Percentiles rank a stretch among this genome's conserved stretches.
phyloP scores from a whole-genome alignment of 1,140 invertebrate genomes.

The Hylaeus volcanicus region DNA sequence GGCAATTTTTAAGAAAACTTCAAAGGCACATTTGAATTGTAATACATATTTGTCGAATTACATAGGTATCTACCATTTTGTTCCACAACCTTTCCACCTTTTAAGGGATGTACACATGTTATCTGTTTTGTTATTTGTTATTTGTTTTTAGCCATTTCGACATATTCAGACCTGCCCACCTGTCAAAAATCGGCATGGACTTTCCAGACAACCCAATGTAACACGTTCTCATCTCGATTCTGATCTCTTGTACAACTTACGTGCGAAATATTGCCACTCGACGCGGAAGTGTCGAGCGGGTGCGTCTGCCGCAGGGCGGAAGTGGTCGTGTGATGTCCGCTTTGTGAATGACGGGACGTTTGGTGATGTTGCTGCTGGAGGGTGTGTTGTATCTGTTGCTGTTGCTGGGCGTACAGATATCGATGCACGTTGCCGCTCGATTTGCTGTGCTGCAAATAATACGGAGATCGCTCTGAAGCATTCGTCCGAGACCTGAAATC shows the following conservation, averaged over 20 bases:
- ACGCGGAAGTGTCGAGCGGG: slow-evolving; percentile 83
- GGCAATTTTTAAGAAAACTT: too few species aligned
- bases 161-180: too few species aligned
- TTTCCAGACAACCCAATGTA: too few species aligned
- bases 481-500: slow-evolving; percentile 73
- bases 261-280: slow-evolving; percentile 85
- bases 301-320: slow-evolving; percentile 74
- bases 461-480: slow-evolving; percentile 69
- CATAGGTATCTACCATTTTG: too few species aligned
- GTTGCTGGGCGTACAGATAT: slow-evolving; percentile 79
- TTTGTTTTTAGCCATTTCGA: too few species aligned
- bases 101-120: too few species aligned
- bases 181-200: too few species aligned
- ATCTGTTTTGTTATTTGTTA: too few species aligned
- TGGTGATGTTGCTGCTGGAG: slow-evolving; percentile 71
- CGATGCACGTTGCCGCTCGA: slow-evolving; percentile 83
- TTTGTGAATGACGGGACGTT: slow-evolving; percentile 71
- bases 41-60: too few species aligned
- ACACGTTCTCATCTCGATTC: too few species aligned
- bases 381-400: slow-evolving; percentile 68
- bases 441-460: slow-evolving; percentile 82
- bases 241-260: slow-evolving; percentile 71
- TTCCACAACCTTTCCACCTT: too few species aligned
- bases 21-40: too few species aligned
- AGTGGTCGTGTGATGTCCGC: slow-evolving; percentile 74